phyloP scores from a whole-genome alignment of 2,113 vertebrate genomes.

The Stigmatopora argus region DNA sequence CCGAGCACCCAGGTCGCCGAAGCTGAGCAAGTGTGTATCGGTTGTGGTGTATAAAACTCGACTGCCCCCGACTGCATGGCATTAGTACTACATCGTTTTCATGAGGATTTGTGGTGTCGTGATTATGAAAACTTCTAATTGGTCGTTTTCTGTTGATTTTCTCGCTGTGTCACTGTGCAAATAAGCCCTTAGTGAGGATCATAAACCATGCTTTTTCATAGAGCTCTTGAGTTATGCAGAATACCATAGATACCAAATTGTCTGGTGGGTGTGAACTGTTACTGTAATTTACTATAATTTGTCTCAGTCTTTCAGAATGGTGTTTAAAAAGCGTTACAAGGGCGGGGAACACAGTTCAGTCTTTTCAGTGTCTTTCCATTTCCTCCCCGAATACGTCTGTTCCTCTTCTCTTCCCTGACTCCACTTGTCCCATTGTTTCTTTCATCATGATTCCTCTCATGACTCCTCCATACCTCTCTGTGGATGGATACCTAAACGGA shows the following conservation, averaged over 20 bases:
- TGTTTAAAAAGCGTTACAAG: not conserved
- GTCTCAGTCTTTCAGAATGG: not conserved
- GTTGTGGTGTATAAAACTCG: too few species aligned
- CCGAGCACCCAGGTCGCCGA: too few species aligned
- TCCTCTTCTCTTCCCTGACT: not conserved
- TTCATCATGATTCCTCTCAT: not conserved
- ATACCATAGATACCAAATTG: not conserved
- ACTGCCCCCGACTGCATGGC: too few species aligned
- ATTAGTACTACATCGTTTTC: too few species aligned
- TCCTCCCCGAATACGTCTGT: slow-evolving; percentile 19
- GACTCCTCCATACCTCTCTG: slow-evolving; percentile 44
- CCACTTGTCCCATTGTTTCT: not conserved
- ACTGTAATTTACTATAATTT: not conserved
- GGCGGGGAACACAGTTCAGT: slow-evolving; percentile 1
- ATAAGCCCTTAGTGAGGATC: not conserved
- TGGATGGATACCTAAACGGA: slow-evolving; percentile 70
- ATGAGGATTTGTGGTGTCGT: too few species aligned
- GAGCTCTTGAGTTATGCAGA: not conserved
- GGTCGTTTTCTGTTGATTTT: too few species aligned
- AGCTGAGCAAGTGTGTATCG: too few species aligned
- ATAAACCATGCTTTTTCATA: not conserved
- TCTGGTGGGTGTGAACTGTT: not conserved
- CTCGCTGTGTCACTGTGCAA: too few species aligned
- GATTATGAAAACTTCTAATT: too few species aligned
- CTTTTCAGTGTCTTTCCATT: slow-evolving; percentile 26